These are phyloP conservation scores for Typhlichthys subterraneus DNA, from an alignment of 2,797 vertebrate species.

Conservation along the genomic window DNA sequence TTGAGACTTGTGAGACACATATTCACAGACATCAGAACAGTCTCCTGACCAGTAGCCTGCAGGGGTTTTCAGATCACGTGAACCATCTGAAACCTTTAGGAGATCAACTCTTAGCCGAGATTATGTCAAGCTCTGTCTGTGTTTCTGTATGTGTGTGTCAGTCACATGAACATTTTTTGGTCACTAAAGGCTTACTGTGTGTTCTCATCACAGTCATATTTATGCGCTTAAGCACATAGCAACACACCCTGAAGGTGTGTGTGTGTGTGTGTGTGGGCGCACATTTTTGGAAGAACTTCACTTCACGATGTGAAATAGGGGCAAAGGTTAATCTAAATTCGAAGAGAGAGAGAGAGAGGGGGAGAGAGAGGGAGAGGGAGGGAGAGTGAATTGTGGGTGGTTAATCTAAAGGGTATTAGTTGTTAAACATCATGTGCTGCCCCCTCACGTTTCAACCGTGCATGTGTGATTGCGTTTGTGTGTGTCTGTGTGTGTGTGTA, in stretches of 20 bases:
- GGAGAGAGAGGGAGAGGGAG: slow-evolving; percentile 32
- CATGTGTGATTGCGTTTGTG: slow-evolving; percentile 17
- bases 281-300: slow-evolving; percentile 24
- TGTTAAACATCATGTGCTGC: slow-evolving; percentile 77
- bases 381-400: slow-evolving; percentile 65
- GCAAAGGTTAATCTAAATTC: slow-evolving; percentile 67
- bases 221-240: slow-evolving; percentile 53
- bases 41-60: slow-evolving; percentile 83
- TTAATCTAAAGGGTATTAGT: slow-evolving; percentile 81
- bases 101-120: slow-evolving; percentile 83
- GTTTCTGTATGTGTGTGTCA: slow-evolving; percentile 7
- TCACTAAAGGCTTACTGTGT: slow-evolving; percentile 63
- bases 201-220: slow-evolving; percentile 63
- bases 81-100: slow-evolving; percentile 84
- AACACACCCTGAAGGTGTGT: slow-evolving; percentile 59
- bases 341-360: slow-evolving; percentile 23
- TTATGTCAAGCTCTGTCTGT: slow-evolving; percentile 42
- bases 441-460: slow-evolving; percentile 64
- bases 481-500: slow-evolving; percentile 56
- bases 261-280: slow-evolving; percentile 26
- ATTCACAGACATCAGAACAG: slow-evolving; percentile 50
- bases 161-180: slow-evolving; percentile 62
- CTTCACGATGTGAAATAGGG: slow-evolving; percentile 58
- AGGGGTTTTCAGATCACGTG: slow-evolving; percentile 92
- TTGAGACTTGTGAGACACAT: slow-evolving; percentile 81